Evolutionary conservation across 1,140 invertebrate genomes (phyloP), one percentile per base, ranked within the genome.

Genomic region (Probaryconus sp.): DNA sequence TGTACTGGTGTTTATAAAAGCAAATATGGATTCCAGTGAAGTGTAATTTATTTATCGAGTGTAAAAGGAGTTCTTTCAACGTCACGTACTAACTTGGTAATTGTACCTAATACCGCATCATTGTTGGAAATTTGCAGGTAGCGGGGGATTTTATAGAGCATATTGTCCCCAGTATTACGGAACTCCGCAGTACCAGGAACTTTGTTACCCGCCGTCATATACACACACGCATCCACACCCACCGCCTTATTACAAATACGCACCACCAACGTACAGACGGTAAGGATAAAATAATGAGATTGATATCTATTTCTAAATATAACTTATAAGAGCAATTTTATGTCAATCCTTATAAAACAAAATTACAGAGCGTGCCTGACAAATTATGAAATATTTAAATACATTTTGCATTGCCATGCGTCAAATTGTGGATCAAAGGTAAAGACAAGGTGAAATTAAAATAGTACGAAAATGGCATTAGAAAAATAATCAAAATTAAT

Each of bases 181-280:
- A 30, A 84, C 87, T 77, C 88, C 89, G 53, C 89, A 91, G 78
- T 90, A 90, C 72, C 86, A 86, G 63, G 88, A 89, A 58, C 86
- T 91, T 78, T 90, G 89, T 85, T 91, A 92, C 80, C 89, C 90
- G 64, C 89, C 90, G 47, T 90, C 91, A 56, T 91, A 89, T 65
- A 80, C 87, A 37, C 85, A 87, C 79, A 82, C 85, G 11, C 87
- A 88, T 71, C 78, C 85, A 53, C 87, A 86, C 77, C 90, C 91
- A 47, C 89, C 90, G 61, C 89, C 90, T 78, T 92, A 91, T 83
- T 92, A 93, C 82, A 90, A 92, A 69, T 91, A 92, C 77, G 89
- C 91, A 76, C 90, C 91, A 74, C 90, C 91, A 11, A 88, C 85
- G 14, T 88, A 87, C 61, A 85, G 85, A 80, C 87, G 87, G 87